These are phyloP conservation scores for Coenonympha glycerion DNA, from an alignment of 2,888 invertebrate species.

Conservation along the genomic window DNA sequence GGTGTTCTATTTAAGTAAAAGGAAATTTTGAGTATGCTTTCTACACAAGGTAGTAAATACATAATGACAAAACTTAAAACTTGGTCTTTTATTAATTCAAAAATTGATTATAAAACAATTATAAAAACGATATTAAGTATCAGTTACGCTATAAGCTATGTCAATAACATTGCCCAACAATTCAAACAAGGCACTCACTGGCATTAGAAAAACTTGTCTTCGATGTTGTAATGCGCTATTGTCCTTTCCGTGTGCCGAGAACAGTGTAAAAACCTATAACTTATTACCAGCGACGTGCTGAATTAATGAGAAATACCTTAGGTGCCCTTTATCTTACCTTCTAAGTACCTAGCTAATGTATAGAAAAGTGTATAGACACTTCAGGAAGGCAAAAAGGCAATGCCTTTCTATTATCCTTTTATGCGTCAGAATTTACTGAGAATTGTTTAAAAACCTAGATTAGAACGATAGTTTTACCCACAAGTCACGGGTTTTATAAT, in stretches of 20 bases:
- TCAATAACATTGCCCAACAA: not conserved
- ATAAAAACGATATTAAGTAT: too few species aligned
- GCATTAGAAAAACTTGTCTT: constrained; percentile 12
- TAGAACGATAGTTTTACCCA: too few species aligned
- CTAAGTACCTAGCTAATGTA: not conserved
- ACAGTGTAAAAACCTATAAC: constrained; percentile 12
- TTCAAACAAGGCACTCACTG: constrained; percentile 11
- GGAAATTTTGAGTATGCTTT: too few species aligned
- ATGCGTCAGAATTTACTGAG: too few species aligned
- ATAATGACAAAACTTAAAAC: too few species aligned
- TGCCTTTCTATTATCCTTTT: too few species aligned
- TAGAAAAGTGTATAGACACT: not conserved
- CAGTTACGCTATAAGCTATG: not conserved
- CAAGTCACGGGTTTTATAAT: too few species aligned
- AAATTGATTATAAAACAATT: not conserved
- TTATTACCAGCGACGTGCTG: not conserved
- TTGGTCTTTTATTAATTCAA: too few species aligned
- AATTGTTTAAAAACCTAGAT: too few species aligned
- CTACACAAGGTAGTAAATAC: too few species aligned
- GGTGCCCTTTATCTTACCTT: not conserved
- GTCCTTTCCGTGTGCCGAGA: constrained; percentile 12
- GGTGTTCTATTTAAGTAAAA: too few species aligned
- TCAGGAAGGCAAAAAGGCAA: too few species aligned
- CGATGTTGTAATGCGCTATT: constrained; percentile 13
- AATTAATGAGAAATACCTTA: constrained; percentile 2